Base-by-base conservation (phyloP, 1,140 invertebrate species). In the Macrotrachela quadricornifera region DNA sequence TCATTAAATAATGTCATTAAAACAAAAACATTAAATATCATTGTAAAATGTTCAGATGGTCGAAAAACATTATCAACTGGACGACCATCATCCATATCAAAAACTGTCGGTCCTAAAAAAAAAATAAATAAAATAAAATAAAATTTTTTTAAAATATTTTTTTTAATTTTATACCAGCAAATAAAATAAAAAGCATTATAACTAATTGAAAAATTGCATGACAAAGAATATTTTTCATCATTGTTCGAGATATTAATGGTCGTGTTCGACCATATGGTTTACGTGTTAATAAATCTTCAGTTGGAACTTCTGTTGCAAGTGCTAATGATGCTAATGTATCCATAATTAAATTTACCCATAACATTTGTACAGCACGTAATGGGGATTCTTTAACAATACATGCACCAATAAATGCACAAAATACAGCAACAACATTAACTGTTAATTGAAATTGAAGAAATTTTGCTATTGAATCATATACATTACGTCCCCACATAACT, bases 1-100 rank as follows among this genome's bases (percentile, higher is more conserved):
- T 97, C 92, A 77, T 97, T 99, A 75, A 95, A 97, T 39, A 99
- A 75, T 18, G 92, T 99, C 92, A 97, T 99, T 85, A 97, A 90
- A 49, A 99, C 92, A 74, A 99, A 97, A 15, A 88, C 85, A 73
- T 99, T 99, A 75, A 99, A 99, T 64, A 97, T 94, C 63, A 97
- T 82, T 11, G 92, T 99, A 73, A 96, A 96, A 74, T 99, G 92
- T 72, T 87, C 80, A 42, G 84, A 81, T 40, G 90, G 86, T 21
- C 44, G 49, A 30, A 54, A 54, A 18, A 80, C 71, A 60, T 78
- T 77, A 38, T 59, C 63, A 48, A 56, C 61, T 53, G 46, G 60
- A 51, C 78, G 76, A 54, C 87, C 87, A 58, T 80, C 80, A 58
- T 91, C 85, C 71, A 96, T 92, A 71, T 90, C 85, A 60, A 96